phyloP scores from a whole-genome alignment of 2,797 vertebrate genomes.

The Allobates femoralis region DNA sequence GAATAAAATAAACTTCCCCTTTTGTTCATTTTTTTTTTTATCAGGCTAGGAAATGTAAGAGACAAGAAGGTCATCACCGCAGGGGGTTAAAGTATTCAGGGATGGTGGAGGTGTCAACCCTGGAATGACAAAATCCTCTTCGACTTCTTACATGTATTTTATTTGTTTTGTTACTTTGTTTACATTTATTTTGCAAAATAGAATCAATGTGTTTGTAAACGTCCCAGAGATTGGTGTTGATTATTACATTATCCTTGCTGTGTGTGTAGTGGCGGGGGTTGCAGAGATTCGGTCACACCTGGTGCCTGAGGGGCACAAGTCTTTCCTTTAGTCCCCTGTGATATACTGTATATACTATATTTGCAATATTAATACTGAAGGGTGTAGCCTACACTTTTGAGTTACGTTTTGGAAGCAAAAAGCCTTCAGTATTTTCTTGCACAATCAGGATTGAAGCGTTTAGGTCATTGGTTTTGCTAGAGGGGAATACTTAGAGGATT shows the following conservation, averaged over 20 bases:
- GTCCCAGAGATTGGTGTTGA: too few species aligned
- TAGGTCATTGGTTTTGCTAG: neutral
- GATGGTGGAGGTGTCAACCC: neutral
- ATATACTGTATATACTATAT: too few species aligned
- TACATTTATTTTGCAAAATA: neutral
- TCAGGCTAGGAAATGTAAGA: neutral
- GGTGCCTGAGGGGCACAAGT: neutral
- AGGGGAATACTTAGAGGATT: neutral
- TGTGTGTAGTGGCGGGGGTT: too few species aligned
- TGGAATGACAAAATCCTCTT: too few species aligned
- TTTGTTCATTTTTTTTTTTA: neutral
- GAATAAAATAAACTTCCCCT: conserved; percentile 59
- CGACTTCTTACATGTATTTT: neutral
- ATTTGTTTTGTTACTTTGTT: neutral
- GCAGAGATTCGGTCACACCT: neutral
- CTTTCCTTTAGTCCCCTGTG: neutral
- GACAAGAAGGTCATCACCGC: neutral
- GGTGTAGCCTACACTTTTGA: too few species aligned
- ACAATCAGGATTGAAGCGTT: neutral
- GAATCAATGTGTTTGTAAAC: too few species aligned
- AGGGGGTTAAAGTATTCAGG: neutral
- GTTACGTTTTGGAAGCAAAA: neutral
- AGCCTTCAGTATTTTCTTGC: neutral
- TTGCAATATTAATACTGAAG: too few species aligned
- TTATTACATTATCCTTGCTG: too few species aligned